A percentile compares a stretch with the other conserved stretches of the same genome.
phyloP scores from a whole-genome alignment of 2,888 invertebrate genomes.

The Vannuccia rotundouncinata region DNA sequence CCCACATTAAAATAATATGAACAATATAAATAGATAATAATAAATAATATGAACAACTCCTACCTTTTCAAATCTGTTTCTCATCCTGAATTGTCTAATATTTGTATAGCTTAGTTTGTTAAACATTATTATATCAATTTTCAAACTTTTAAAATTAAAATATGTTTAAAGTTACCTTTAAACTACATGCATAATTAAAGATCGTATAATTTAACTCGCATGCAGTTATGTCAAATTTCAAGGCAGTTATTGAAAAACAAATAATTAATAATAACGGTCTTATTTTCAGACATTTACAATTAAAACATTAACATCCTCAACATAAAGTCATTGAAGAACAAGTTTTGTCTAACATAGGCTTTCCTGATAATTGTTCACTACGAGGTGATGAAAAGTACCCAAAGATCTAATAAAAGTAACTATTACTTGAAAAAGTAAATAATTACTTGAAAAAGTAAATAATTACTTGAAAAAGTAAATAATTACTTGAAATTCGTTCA shows the following conservation, averaged over 20 bases:
- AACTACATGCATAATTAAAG: too few species aligned
- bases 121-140: too few species aligned
- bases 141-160: too few species aligned
- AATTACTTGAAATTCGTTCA: not conserved
- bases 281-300: not conserved
- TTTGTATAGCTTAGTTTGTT: too few species aligned
- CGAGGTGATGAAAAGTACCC: not conserved
- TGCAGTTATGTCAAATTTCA: not conserved
- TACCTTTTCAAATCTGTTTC: too few species aligned
- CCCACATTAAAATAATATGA: too few species aligned
- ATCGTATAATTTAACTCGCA: not conserved
- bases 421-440: too few species aligned
- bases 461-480: slow-evolving; percentile 8
- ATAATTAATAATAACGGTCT: not conserved
- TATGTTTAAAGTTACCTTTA: too few species aligned
- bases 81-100: too few species aligned
- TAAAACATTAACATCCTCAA: not conserved
- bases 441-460: too few species aligned
- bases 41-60: too few species aligned
- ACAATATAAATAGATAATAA: too few species aligned
- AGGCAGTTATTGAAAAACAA: not conserved
- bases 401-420: not conserved
- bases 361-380: not conserved
- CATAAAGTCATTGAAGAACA: not conserved
- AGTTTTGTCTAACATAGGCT: slow-evolving; percentile 9